Conservation (phyloP, 2,797 vertebrate genomes). For the Hoplostethus mediterraneus region DNA sequence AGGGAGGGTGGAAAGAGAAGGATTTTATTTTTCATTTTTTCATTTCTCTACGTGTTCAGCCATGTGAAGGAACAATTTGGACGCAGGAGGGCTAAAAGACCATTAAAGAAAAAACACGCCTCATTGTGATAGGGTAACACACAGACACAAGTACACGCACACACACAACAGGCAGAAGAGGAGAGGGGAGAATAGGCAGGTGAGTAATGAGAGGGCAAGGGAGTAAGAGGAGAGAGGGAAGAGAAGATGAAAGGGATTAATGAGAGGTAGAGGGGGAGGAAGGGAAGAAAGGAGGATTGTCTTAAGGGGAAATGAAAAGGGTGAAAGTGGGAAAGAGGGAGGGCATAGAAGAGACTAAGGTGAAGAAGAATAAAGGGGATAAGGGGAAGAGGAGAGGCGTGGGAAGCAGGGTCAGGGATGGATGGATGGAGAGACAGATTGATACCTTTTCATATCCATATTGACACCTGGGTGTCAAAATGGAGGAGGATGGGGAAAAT, state of each 20-base stretch:
- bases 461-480: no score
- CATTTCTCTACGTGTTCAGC: constrained; percentile 33
- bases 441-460: neutral
- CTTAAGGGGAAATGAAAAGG: neutral
- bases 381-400: neutral
- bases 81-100: constrained; percentile 49
- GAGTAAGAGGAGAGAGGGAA: constrained; percentile 4
- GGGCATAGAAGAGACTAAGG: neutral
- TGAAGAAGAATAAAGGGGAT: neutral
- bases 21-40: neutral
- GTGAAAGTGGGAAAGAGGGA: neutral
- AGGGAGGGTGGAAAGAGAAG: constrained; percentile 11
- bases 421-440: neutral
- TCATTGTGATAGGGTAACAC: constrained; percentile 17
- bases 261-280: neutral
- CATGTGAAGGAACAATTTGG: constrained; percentile 56
- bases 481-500: no score
- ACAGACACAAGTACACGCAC: constrained; percentile 12
- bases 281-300: constrained; percentile 11
- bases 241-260: constrained; percentile 15
- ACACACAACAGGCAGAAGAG: constrained; percentile 34
- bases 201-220: constrained; percentile 36
- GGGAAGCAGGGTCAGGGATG: no score
- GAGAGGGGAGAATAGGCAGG: constrained; percentile 14
- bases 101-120: constrained; percentile 54